phyloP scores from a whole-genome alignment of 2,113 vertebrate species.

The Psammodynastes pulverulentus region DNA sequence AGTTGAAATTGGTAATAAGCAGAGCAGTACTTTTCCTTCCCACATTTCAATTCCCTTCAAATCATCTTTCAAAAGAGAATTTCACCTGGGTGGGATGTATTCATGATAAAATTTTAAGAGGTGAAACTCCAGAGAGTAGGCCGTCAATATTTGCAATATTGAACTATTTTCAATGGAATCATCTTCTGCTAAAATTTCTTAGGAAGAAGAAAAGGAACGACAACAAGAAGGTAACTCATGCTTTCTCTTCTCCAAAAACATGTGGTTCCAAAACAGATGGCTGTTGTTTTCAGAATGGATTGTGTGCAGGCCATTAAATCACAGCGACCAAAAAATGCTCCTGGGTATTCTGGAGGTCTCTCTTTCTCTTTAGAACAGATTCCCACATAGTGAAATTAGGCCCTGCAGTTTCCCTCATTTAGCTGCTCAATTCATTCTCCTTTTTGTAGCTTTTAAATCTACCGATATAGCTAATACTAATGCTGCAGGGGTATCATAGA shows the following conservation, averaged over 20 bases:
- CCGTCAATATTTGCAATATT: neutral
- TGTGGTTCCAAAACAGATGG: neutral
- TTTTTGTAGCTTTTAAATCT: neutral
- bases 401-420: neutral
- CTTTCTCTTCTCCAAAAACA: too few relatives aligned
- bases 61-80: neutral
- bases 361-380: neutral
- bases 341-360: neutral
- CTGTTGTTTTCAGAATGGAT: neutral
- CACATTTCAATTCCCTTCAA: neutral
- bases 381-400: neutral
- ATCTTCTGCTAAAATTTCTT: neutral
- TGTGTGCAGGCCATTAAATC: neutral
- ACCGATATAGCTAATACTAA: neutral
- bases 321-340: neutral
- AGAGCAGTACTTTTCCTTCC: neutral
- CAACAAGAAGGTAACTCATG: neutral
- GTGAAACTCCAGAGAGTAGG: neutral
- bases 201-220: neutral
- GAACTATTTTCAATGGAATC: neutral
- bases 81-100: neutral
- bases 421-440: constrained; percentile 10
- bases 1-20: neutral
- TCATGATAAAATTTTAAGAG: neutral
- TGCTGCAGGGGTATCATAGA: neutral